Conservation (phyloP, 1,140 invertebrate species). For the Ooceraea biroi region DNA sequence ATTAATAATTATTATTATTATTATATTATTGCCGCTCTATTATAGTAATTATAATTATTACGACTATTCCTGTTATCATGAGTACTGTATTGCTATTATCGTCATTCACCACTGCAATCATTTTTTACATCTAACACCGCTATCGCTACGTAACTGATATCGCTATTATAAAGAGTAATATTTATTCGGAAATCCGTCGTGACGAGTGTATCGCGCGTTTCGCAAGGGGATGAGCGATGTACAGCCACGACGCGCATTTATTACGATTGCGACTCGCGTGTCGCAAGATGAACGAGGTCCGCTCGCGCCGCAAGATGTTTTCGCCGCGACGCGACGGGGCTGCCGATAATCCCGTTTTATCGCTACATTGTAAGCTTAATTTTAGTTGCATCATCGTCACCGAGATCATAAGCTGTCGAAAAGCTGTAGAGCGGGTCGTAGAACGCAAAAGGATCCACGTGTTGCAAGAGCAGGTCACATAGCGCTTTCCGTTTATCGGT, state of each 20-base stretch:
- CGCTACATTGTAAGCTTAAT: slow-evolving; percentile 58
- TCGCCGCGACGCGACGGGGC: slow-evolving; percentile 23
- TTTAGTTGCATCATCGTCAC: slow-evolving; percentile 66
- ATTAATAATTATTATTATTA: slow-evolving; percentile 73
- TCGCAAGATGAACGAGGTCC: slow-evolving; percentile 23
- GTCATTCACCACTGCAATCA: slow-evolving; percentile 52
- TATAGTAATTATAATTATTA: slow-evolving; percentile 65
- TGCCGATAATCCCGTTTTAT: slow-evolving; percentile 51
- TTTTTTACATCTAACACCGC: slow-evolving; percentile 48
- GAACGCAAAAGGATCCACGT: slow-evolving; percentile 74
- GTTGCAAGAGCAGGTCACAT: slow-evolving; percentile 66
- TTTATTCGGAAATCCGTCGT: slow-evolving; percentile 59
- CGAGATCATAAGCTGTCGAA: slow-evolving; percentile 71
- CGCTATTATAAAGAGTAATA: slow-evolving; percentile 53
- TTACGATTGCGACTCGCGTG: slow-evolving; percentile 36
- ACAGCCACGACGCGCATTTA: slow-evolving; percentile 33
- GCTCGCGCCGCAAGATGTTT: slow-evolving; percentile 12
- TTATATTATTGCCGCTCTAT: slow-evolving; percentile 58
- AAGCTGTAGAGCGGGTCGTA: slow-evolving; percentile 70
- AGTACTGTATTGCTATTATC: slow-evolving; percentile 50
- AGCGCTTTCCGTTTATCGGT: background rate
- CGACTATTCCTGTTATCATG: slow-evolving; percentile 57
- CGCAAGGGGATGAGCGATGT: slow-evolving; percentile 24
- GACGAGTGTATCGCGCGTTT: slow-evolving; percentile 50
- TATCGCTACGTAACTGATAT: slow-evolving; percentile 52